Base-by-base conservation (phyloP, 2,888 invertebrate species). In the Perithous albicinctus region DNA sequence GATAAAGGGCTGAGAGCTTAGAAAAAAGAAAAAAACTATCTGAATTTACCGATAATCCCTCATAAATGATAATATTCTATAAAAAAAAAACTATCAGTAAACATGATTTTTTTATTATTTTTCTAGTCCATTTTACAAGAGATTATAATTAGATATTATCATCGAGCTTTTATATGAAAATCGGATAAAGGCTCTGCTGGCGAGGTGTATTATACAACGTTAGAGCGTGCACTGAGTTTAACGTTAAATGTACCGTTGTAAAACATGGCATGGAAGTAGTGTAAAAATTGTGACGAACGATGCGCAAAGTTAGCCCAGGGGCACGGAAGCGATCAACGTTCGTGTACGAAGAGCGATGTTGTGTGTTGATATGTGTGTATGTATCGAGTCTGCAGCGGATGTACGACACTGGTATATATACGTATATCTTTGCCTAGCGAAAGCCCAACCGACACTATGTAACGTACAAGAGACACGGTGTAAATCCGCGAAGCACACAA, bases 241-340 rank as follows among this genome's bases (percentile, higher is more conserved):
- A 35, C 72, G 72, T 59, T 72, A 56, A 72, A 70, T 72, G 59
- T 72, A 72, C 72, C 72, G 72, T 59, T 72, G 72, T 59, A 72
- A 72, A 59, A 59, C 38, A 56, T 3, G n/a, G 7, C 20, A 5
- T 18, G 29, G 56, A 72, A 43, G 59, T 72, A 59, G 59, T 72
- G 72, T 59, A 72, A 72, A 72, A 72, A 59, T 59, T 51, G 56
- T 29, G 66, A 70, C 56, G 75, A 78, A 59, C 75, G 82, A 78
- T 69, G 74, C 56, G 69, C 63, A 74, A 61, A 67, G 51, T 69
- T 69, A 61, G 69, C 51, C 54, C 70, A 63, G 67, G 67, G 66
- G 73, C 81, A 78, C 66, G 77, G 77, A 69, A 64, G 78, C 81
- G 81, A 78, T 74, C 26, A 51, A 10, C 35, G 54, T 6, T 35